A percentile compares a stretch with the other conserved stretches of the same genome.
These are phyloP conservation scores for Epicampocera succincta DNA, from an alignment of 2,888 invertebrate species.

Conservation along the genomic window DNA sequence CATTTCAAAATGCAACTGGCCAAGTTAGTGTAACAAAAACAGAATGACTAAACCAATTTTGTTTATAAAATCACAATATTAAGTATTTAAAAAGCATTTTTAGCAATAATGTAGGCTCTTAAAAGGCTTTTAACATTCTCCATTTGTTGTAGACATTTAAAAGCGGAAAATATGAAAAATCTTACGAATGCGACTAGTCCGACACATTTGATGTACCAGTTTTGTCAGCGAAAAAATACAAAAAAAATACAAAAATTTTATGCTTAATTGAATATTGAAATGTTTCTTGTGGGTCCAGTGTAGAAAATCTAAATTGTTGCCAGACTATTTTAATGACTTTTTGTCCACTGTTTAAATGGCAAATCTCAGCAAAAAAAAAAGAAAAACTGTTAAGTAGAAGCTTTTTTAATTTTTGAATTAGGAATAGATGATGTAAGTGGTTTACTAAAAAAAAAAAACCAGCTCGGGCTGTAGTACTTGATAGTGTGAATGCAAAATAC, in stretches of 20 bases:
- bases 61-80: slow-evolving; percentile 49
- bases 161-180: slow-evolving; percentile 31
- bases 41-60: background rate
- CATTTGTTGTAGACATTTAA: background rate
- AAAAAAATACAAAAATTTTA: slow-evolving; percentile 16
- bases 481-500: no score
- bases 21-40: slow-evolving; percentile 8
- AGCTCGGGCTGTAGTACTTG: no score
- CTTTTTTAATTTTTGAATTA: no score
- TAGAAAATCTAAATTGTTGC: no score
- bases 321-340: no score
- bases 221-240: slow-evolving; percentile 10
- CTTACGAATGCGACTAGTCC: slow-evolving; percentile 45
- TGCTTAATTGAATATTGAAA: no score
- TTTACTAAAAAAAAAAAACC: no score
- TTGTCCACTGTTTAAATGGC: no score
- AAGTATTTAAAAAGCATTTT: slow-evolving; percentile 57
- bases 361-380: no score
- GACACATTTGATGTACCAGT: slow-evolving; percentile 29
- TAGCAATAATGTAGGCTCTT: slow-evolving; percentile 58
- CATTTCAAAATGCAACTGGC: slow-evolving; percentile 25
- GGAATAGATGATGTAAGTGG: no score
- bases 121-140: slow-evolving; percentile 37
- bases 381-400: no score
- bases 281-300: no score